These are phyloP conservation scores for Macaria notata DNA, from an alignment of 2,888 invertebrate species.

Conservation along the genomic window DNA sequence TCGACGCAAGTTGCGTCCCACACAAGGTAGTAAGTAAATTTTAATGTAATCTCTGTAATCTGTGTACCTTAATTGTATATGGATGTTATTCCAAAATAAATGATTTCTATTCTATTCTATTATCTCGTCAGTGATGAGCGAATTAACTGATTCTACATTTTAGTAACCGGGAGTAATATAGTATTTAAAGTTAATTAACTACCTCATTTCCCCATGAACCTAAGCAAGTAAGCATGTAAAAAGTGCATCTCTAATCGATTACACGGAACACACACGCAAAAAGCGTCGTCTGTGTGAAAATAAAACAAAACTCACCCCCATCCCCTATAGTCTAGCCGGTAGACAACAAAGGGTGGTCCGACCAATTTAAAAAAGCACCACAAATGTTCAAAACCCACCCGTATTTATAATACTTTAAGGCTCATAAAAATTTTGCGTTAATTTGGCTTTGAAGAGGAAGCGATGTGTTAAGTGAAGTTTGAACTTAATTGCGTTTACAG, in stretches of 20 bases:
- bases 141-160: too few species aligned
- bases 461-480: constrained; percentile 71
- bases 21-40: too few species aligned
- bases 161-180: too few species aligned
- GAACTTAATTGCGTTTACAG: constrained; percentile 73
- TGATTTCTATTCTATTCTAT: too few species aligned
- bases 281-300: constrained; percentile 57
- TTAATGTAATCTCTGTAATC: too few species aligned
- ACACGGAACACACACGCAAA: constrained; percentile 40
- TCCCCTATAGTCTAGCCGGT: constrained; percentile 65
- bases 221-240: constrained; percentile 10
- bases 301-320: constrained; percentile 72
- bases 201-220: too few species aligned
- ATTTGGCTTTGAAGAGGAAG: constrained; percentile 53
- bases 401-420: constrained; percentile 31
- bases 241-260: constrained; percentile 45
- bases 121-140: too few species aligned
- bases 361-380: constrained; percentile 44
- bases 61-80: too few species aligned
- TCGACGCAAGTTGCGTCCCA: too few species aligned
- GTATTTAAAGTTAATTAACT: too few species aligned
- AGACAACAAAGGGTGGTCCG: constrained; percentile 75
- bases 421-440: constrained; percentile 21
- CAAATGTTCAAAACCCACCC: constrained; percentile 32
- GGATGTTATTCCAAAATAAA: too few species aligned